Conservation (phyloP, 2,113 vertebrate species). For the Hypomesus transpacificus region DNA sequence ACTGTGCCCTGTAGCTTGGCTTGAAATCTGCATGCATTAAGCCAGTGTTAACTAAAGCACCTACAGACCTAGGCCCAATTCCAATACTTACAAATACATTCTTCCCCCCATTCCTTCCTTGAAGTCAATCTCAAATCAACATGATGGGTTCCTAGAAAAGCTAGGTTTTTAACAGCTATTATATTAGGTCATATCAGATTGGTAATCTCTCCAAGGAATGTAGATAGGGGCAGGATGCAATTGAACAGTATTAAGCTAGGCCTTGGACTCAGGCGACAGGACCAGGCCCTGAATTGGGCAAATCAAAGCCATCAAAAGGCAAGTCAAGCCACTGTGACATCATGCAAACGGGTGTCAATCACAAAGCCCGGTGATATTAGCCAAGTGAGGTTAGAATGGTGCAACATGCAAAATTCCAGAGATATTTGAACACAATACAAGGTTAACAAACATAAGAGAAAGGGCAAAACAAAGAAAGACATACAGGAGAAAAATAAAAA, state of each 20-base stretch:
- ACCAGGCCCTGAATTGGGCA: constrained; percentile 27
- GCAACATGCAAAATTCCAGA: constrained; percentile 5
- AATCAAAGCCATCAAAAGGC: constrained; percentile 29
- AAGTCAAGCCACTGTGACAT: constrained; percentile 49
- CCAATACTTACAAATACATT: too few relatives aligned
- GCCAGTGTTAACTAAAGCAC: too few relatives aligned
- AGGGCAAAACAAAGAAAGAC: neutral
- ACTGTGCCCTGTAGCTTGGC: constrained; percentile 28
- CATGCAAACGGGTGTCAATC: constrained; percentile 6
- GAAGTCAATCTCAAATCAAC: too few relatives aligned
- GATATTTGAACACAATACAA: constrained; percentile 24
- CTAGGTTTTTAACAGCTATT: too few relatives aligned
- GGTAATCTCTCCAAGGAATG: too few relatives aligned
- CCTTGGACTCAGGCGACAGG: neutral
- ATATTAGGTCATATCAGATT: too few relatives aligned
- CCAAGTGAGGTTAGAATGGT: constrained; percentile 24
- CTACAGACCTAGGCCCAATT: too few relatives aligned
- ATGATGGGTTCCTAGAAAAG: too few relatives aligned
- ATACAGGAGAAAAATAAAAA: constrained; percentile 20
- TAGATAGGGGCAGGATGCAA: too few relatives aligned
- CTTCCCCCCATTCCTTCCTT: too few relatives aligned
- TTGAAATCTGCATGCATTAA: constrained; percentile 21
- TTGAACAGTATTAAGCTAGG: neutral
- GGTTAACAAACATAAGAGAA: constrained; percentile 16
- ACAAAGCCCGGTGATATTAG: constrained; percentile 38